These are phyloP conservation scores for Drosophila bifasciata DNA, from an alignment of 1,140 invertebrate genomes.

Conservation along the genomic window DNA sequence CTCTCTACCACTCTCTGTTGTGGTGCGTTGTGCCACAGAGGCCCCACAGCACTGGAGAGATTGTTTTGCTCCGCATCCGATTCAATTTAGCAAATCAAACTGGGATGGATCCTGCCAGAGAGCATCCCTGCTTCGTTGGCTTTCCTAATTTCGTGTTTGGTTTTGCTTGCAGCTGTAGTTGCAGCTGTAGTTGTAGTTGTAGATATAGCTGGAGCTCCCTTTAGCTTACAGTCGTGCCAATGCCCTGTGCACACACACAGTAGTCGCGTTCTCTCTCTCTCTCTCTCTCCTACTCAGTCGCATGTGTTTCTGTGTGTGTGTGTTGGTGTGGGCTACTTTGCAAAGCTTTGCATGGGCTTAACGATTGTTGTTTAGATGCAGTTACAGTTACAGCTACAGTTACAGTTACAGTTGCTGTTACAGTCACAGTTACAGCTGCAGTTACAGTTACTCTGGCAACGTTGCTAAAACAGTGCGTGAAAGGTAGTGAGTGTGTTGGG, in stretches of 20 bases:
- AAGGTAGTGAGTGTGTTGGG: neutral
- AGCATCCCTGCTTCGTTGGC: slow-evolving; percentile 27
- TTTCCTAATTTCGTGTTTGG: neutral
- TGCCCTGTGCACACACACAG: slow-evolving; percentile 28
- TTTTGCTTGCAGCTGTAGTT: neutral
- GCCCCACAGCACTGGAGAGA: neutral
- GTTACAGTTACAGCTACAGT: slow-evolving; percentile 61
- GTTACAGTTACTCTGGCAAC: slow-evolving; percentile 35
- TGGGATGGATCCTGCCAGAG: neutral
- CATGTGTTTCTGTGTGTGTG: slow-evolving; percentile 29
- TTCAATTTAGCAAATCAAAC: slow-evolving; percentile 1
- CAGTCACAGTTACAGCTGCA: slow-evolving; percentile 25
- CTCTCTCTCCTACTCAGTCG: no score
- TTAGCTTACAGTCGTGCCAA: slow-evolving; percentile 23
- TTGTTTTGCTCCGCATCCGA: neutral
- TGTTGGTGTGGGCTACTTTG: slow-evolving; percentile 61
- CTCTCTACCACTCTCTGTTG: no score
- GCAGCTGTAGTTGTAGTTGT: no score
- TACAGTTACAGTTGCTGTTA: slow-evolving; percentile 24
- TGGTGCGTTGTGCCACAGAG: no score
- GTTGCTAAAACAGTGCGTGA: slow-evolving; percentile 21
- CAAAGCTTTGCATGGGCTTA: slow-evolving; percentile 68
- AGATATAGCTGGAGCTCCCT: no score
- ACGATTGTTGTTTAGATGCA: slow-evolving; percentile 75
- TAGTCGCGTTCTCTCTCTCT: slow-evolving; percentile 4